Conservation (phyloP, 1,140 invertebrate genomes). For the Drosophila sturtevanti region DNA sequence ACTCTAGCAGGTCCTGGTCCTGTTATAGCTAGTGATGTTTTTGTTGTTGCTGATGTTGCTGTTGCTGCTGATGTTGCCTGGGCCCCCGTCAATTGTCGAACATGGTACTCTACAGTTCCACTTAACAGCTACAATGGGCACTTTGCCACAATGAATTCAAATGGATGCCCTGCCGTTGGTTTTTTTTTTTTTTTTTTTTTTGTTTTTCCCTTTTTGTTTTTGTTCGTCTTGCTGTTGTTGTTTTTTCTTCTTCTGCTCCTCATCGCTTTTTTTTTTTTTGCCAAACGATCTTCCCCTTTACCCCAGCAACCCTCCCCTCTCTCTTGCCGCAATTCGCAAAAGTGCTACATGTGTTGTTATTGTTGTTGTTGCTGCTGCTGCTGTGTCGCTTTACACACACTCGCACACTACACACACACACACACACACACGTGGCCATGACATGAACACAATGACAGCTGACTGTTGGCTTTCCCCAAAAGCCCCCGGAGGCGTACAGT, state of each 20-base stretch:
- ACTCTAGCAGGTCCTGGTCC: conserved; percentile 47
- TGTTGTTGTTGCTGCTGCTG: conserved; percentile 55
- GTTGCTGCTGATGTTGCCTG: conserved; percentile 28
- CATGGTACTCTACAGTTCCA: conserved; percentile 82
- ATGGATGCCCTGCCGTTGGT: conserved; percentile 74
- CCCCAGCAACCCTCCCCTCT: background rate
- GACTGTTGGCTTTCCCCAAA: conserved; percentile 76
- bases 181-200: conserved; percentile 33
- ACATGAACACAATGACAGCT: conserved; percentile 80
- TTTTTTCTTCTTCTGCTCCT: conserved; percentile 20
- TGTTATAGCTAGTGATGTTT: background rate
- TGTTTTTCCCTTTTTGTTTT: conserved; percentile 29
- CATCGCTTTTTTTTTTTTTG: conserved; percentile 25
- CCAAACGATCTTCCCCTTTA: conserved; percentile 5
- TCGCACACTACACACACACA: conserved; percentile 22
- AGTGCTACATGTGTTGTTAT: conserved; percentile 54
- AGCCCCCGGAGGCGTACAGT: conserved; percentile 67
- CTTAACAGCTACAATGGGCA: conserved; percentile 82
- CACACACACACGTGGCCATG: conserved; percentile 61
- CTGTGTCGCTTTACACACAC: conserved; percentile 47
- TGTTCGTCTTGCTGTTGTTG: conserved; percentile 26
- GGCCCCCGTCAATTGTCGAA: conserved; percentile 81
- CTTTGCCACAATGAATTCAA: conserved; percentile 81
- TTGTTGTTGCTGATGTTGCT: conserved; percentile 35
- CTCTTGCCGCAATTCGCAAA: background rate